These are phyloP conservation scores for Pantherophis vulpinus DNA, from an alignment of 2,797 vertebrate species.

Conservation along the genomic window DNA sequence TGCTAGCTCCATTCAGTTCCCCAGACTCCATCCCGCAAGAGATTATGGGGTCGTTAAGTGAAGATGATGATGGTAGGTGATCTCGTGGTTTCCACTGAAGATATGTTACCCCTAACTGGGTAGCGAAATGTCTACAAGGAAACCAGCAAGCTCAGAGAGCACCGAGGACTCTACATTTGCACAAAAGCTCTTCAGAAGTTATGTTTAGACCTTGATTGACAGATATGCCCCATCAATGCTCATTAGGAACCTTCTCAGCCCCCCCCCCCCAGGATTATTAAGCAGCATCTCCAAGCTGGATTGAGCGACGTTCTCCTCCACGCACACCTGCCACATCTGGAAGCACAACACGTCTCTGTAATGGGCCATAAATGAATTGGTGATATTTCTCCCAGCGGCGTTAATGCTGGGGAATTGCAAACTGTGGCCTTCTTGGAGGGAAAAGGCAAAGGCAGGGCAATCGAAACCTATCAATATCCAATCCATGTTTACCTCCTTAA, in stretches of 20 bases:
- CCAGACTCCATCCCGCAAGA: too few species aligned
- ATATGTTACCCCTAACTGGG: background rate
- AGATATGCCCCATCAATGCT: background rate
- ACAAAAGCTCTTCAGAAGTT: background rate
- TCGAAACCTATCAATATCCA: background rate
- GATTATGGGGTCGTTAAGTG: too few species aligned
- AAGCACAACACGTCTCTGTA: background rate
- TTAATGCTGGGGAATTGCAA: background rate
- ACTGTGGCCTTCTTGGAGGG: background rate
- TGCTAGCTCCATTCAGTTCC: too few species aligned
- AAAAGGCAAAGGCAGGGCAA: too few species aligned
- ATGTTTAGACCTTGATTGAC: background rate
- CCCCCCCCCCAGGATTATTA: background rate
- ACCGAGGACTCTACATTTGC: background rate
- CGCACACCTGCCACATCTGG: background rate
- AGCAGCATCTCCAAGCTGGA: background rate
- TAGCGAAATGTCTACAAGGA: background rate
- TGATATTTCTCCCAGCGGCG: background rate
- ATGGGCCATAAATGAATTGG: background rate
- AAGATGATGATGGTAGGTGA: background rate
- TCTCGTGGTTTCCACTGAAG: background rate
- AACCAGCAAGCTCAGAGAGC: background rate
- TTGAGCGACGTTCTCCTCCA: background rate
- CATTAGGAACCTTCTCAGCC: background rate
- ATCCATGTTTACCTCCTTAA: background rate